These are phyloP conservation scores for Drosophila melanosoma DNA, from an alignment of 2,888 invertebrate genomes.

Conservation along the genomic window DNA sequence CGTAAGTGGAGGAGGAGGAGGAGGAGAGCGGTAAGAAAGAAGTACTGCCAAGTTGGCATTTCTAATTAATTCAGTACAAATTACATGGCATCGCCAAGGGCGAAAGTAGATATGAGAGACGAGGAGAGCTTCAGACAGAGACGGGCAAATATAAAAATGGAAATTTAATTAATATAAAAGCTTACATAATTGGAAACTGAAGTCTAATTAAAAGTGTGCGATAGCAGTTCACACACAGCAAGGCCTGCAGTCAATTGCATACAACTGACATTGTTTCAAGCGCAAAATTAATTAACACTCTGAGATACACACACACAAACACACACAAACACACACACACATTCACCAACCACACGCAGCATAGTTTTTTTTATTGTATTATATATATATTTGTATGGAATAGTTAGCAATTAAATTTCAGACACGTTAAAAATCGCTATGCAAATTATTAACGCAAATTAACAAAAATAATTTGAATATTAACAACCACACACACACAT, in stretches of 20 bases:
- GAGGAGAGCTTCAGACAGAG: slow-evolving; percentile 1
- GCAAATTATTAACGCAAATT: slow-evolving; percentile 74
- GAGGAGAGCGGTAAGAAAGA: slow-evolving; percentile 7
- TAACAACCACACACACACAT: slow-evolving; percentile 14
- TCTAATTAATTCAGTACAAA: slow-evolving; percentile 79
- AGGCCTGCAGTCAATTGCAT: slow-evolving; percentile 61
- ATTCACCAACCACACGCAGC: slow-evolving; percentile 2
- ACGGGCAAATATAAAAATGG: slow-evolving; percentile 67
- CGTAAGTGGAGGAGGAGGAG: neutral
- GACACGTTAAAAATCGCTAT: slow-evolving; percentile 53
- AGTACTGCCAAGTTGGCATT: slow-evolving; percentile 60
- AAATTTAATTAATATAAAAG: slow-evolving; percentile 82
- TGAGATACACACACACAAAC: slow-evolving; percentile 42
- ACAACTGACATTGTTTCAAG: slow-evolving; percentile 74
- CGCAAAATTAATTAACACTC: slow-evolving; percentile 79
- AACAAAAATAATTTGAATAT: slow-evolving; percentile 66
- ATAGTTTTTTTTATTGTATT: slow-evolving; percentile 26
- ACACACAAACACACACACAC: slow-evolving; percentile 37
- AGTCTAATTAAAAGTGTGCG: slow-evolving; percentile 75
- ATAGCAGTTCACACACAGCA: slow-evolving; percentile 33
- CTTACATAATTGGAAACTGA: slow-evolving; percentile 71
- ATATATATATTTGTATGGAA: slow-evolving; percentile 40
- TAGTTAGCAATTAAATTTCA: slow-evolving; percentile 70
- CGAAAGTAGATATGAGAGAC: neutral
- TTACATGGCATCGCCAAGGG: slow-evolving; percentile 55